These are phyloP conservation scores for Scolopax bukidnonensis DNA, from an alignment of 2,797 vertebrate genomes.

Conservation along the genomic window DNA sequence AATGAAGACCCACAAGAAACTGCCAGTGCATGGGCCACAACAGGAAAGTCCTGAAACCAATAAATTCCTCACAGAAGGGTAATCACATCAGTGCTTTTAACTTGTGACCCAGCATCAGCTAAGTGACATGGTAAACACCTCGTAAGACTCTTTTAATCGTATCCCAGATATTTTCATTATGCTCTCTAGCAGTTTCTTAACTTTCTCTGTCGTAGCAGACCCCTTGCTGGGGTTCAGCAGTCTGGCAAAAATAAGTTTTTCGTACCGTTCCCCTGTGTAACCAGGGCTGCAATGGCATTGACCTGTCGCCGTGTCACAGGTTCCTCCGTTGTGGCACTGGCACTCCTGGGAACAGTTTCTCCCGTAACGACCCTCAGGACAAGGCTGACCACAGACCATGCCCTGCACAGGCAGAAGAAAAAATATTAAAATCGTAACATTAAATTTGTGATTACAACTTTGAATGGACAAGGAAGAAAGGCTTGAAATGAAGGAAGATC, in stretches of 20 bases:
- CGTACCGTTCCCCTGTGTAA: constrained; percentile 92
- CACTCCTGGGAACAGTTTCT: constrained; percentile 95
- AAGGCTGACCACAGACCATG: constrained; percentile 94
- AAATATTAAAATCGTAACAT: constrained; percentile 15
- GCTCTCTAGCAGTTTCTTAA: not conserved
- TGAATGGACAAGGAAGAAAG: not conserved
- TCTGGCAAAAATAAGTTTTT: not conserved
- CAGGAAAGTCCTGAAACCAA: not conserved
- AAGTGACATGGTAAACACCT: not conserved
- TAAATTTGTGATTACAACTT: constrained; percentile 31
- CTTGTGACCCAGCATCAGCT: not conserved
- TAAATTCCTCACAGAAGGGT: not conserved
- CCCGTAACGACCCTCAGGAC: constrained; percentile 90
- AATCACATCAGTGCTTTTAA: not conserved
- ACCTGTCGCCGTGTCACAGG: constrained; percentile 84
- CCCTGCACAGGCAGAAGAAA: constrained; percentile 82
- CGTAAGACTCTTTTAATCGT: accelerated
- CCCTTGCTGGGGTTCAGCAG: not conserved
- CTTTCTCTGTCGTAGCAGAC: not conserved
- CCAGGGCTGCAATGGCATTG: constrained; percentile 91
- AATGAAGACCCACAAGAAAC: not conserved
- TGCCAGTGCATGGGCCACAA: not conserved
- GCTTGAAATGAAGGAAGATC: constrained; percentile 7
- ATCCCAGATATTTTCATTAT: not conserved
- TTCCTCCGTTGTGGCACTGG: constrained; percentile 94